Evolutionary conservation across 2,888 invertebrate species (phyloP).

Genomic region (Eilema sororculum): DNA sequence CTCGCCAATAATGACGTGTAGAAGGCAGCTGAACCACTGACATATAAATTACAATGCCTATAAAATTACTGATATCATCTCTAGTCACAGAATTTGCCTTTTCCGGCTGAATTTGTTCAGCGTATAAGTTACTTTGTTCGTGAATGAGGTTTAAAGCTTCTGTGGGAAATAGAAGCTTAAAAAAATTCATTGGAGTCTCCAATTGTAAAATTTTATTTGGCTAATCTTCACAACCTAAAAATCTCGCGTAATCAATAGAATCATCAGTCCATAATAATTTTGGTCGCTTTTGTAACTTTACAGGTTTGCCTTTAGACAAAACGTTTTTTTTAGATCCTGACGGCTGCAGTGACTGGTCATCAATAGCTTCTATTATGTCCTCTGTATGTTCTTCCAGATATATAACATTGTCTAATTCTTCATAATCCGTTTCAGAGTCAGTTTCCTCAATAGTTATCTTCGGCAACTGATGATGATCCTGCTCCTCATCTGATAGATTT

Average conservation of each 20-base stretch:
- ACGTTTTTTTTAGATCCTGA: no score
- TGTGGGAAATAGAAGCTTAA: conserved; percentile 36
- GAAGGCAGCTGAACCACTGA: conserved; percentile 44
- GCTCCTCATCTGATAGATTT: no score
- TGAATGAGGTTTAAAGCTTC: conserved; percentile 28
- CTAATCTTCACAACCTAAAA: conserved; percentile 30
- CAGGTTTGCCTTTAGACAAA: no score
- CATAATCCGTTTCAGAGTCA: no score
- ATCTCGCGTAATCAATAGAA: conserved; percentile 1
- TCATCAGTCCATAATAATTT: no score
- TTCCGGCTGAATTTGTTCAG: conserved; percentile 22
- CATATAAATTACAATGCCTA: conserved; percentile 43
- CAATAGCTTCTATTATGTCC: not conserved
- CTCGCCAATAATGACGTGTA: conserved; percentile 45
- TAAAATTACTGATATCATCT: conserved; percentile 38
- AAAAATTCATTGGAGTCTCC: conserved; percentile 34
- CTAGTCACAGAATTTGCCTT: conserved; percentile 26
- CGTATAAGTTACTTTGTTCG: conserved; percentile 30
- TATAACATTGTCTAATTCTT: no score
- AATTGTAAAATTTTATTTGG: conserved; percentile 32
- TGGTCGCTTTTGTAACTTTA: no score
- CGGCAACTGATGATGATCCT: no score
- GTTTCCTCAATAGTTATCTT: no score
- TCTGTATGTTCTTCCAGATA: not conserved
- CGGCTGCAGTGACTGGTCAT: no score